These are phyloP conservation scores for Cabera pusaria DNA, from an alignment of 2,888 invertebrate species.

Conservation along the genomic window DNA sequence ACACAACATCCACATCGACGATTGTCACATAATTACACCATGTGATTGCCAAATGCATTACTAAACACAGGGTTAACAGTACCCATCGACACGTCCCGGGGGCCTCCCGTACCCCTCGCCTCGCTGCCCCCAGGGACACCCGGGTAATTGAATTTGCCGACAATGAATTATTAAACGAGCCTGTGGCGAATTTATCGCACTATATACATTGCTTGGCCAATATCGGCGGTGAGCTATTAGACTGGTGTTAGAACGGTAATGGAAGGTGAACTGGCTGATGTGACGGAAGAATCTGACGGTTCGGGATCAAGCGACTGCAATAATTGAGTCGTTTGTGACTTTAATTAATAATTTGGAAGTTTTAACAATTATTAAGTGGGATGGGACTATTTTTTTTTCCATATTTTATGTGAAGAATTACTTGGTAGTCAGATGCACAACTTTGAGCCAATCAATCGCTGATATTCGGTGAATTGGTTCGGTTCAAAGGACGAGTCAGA, in stretches of 20 bases:
- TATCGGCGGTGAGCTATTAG: conserved; percentile 1
- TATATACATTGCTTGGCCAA: conserved; percentile 32
- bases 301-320: too few species aligned
- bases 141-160: conserved; percentile 77
- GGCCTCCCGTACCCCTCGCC: conserved; percentile 14
- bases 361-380: neutral
- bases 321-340: conserved; percentile 21
- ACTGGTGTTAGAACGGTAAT: too few species aligned
- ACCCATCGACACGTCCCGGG: conserved; percentile 22
- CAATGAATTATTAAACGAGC: conserved; percentile 75
- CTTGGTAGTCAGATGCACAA: too few species aligned
- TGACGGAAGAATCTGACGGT: too few species aligned
- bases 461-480: too few species aligned
- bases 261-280: too few species aligned
- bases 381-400: too few species aligned
- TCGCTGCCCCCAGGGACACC: conserved; percentile 38
- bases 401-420: too few species aligned
- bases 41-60: conserved; percentile 77
- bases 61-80: conserved; percentile 55
- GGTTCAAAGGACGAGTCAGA: too few species aligned
- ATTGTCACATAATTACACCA: conserved; percentile 75
- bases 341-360: conserved; percentile 5
- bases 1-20: conserved; percentile 33
- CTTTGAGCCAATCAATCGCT: too few species aligned
- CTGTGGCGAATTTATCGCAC: conserved; percentile 25